phyloP scores from a whole-genome alignment of 1,140 invertebrate genomes.

The Aphidius ervi region DNA sequence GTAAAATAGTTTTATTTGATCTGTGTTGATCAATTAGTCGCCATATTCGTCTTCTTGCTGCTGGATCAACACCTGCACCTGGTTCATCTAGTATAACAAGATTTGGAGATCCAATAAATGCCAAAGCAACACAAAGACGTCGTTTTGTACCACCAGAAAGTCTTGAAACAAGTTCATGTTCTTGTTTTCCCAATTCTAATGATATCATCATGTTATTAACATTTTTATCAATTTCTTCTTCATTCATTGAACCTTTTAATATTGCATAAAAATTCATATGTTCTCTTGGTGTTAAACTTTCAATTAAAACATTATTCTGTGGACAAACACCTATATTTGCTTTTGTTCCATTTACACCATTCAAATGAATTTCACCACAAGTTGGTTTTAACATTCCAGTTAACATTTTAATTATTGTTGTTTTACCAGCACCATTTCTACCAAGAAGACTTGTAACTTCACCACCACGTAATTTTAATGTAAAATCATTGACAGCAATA shows the following conservation, averaged over 20 bases:
- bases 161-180: conserved; percentile 53
- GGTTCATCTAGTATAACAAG: conserved; percentile 83
- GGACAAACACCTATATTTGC: conserved; percentile 72
- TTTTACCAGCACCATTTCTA: conserved; percentile 80
- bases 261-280: conserved; percentile 76
- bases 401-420: conserved; percentile 69
- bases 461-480: conserved; percentile 62
- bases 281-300: conserved; percentile 73
- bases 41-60: conserved; percentile 73
- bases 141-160: conserved; percentile 62
- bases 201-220: conserved; percentile 56
- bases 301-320: conserved; percentile 79
- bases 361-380: conserved; percentile 55
- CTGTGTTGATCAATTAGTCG: conserved; percentile 65
- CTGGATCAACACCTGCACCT: conserved; percentile 76
- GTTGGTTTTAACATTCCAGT: conserved; percentile 62
- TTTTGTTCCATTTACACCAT: conserved; percentile 42
- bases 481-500: conserved; percentile 66
- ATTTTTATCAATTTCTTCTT: conserved; percentile 40
- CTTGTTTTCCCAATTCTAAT: conserved; percentile 56
- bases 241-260: conserved; percentile 59
- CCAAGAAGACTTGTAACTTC: conserved; percentile 71
- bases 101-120: conserved; percentile 76
- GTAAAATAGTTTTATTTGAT: conserved; percentile 62
- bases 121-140: conserved; percentile 62